Conservation (phyloP, 2,113 vertebrate genomes). For the Pelecanoides urinatrix region DNA sequence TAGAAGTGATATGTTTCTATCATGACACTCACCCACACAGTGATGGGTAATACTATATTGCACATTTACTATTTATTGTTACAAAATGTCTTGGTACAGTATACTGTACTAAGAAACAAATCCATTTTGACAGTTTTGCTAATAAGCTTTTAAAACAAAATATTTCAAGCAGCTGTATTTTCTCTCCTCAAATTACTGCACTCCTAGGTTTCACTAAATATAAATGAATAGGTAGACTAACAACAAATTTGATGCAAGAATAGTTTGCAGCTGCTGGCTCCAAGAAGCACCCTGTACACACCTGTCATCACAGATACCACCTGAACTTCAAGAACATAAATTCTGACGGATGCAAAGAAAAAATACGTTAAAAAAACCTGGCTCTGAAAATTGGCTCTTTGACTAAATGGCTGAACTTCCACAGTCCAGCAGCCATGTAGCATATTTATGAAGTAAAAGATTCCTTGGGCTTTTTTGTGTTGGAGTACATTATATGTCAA, state of each 20-base stretch:
- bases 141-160: constrained; percentile 13
- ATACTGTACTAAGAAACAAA: not conserved
- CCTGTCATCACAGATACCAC: constrained; percentile 24
- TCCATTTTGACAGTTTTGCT: not conserved
- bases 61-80: not conserved
- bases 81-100: not conserved
- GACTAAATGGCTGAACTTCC: not conserved
- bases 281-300: not conserved
- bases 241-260: not conserved
- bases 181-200: not conserved
- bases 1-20: not conserved
- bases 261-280: constrained; percentile 9
- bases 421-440: not conserved
- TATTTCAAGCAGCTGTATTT: constrained; percentile 8
- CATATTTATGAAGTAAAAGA: not conserved
- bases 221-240: not conserved
- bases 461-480: not conserved
- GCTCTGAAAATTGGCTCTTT: not conserved
- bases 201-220: constrained; percentile 7
- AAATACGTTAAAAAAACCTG: not conserved
- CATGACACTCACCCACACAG: not conserved
- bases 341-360: not conserved
- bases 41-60: not conserved
- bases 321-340: not conserved
- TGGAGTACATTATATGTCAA: not conserved